Percentiles rank a stretch among this genome's conserved stretches.
Conservation (phyloP, 2,888 invertebrate species). For the Bedellia somnulentella region DNA sequence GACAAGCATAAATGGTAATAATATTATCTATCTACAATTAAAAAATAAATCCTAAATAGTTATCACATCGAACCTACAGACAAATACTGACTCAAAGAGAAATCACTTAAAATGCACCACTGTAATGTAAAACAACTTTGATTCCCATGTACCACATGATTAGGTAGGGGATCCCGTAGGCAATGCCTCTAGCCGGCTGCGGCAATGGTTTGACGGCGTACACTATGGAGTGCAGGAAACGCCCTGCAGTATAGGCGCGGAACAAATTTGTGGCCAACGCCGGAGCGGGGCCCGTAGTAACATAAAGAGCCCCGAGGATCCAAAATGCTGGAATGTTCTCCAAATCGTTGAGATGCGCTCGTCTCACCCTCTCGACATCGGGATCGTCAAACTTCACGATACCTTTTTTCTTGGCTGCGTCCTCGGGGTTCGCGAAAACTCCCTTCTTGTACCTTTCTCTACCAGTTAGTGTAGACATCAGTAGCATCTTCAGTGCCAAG, state of each 20-base stretch:
- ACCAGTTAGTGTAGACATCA: constrained; percentile 22
- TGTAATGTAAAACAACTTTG: constrained; percentile 25
- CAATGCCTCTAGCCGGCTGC: constrained; percentile 48
- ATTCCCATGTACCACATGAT: constrained; percentile 34
- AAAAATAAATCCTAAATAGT: no score
- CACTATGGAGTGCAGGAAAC: constrained; percentile 65
- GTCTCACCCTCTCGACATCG: constrained; percentile 30
- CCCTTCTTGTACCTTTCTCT: constrained; percentile 20
- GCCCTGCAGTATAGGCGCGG: constrained; percentile 53
- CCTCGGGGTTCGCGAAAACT: constrained; percentile 34
- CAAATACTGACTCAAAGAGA: no score
- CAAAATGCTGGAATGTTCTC: constrained; percentile 72
- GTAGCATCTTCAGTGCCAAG: constrained; percentile 30
- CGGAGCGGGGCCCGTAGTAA: constrained; percentile 57
- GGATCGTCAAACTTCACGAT: constrained; percentile 37
- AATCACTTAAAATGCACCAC: constrained; percentile 9
- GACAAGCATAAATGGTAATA: no score
- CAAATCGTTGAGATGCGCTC: constrained; percentile 71
- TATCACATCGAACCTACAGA: no score
- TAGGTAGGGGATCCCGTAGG: constrained; percentile 22
- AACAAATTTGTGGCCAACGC: constrained; percentile 34
- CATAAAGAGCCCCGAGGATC: constrained; percentile 60
- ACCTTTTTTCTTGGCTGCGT: constrained; percentile 18
- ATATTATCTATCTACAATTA: no score
- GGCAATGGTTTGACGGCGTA: constrained; percentile 65